phyloP scores from a whole-genome alignment of 1,140 invertebrate genomes.

The Diprion similis region DNA sequence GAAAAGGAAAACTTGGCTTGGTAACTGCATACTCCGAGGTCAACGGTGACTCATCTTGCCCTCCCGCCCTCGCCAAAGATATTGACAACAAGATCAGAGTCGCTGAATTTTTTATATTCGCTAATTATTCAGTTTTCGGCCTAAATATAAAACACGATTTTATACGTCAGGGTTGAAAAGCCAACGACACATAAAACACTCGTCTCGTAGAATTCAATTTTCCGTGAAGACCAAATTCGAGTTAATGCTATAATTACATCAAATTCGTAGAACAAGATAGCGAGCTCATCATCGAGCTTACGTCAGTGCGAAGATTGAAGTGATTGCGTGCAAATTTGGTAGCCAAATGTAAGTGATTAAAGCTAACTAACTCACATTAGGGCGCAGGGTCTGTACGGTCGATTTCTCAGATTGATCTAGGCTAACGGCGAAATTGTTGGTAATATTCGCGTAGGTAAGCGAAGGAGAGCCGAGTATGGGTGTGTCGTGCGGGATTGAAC shows the following conservation, averaged over 20 bases:
- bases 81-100: conserved; percentile 1
- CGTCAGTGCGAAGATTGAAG: background rate
- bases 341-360: background rate
- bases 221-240: too few species aligned
- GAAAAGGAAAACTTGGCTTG: conserved; percentile 4
- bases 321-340: background rate
- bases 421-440: too few species aligned
- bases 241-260: too few species aligned
- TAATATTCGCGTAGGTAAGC: too few species aligned
- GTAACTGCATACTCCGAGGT: conserved; percentile 9
- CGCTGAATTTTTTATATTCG: background rate
- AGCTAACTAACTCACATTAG: background rate
- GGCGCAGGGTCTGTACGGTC: background rate
- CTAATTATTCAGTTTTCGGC: background rate
- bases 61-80: background rate
- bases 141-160: too few species aligned
- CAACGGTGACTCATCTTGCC: conserved; percentile 6
- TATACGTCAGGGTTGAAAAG: too few species aligned
- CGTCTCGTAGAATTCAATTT: too few species aligned
- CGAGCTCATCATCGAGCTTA: background rate
- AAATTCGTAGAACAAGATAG: too few species aligned
- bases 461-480: too few species aligned
- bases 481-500: too few species aligned
- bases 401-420: too few species aligned
- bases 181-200: too few species aligned